Evolutionary conservation across 2,113 vertebrate genomes (phyloP), one percentile per base, ranked within the genome.

Genomic region (Anguilla japonica): DNA sequence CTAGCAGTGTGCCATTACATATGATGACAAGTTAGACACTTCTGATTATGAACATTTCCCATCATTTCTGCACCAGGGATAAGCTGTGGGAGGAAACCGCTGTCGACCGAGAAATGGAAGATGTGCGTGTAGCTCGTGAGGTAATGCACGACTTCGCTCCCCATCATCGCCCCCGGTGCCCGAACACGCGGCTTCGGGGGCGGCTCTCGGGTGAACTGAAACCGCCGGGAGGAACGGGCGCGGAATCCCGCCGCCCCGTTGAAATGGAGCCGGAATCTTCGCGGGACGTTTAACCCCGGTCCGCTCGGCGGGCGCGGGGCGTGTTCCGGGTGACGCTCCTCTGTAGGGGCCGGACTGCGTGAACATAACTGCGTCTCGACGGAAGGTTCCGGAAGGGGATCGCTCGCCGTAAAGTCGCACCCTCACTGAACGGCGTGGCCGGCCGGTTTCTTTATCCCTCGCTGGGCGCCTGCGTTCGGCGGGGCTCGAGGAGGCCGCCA

Each of bases 351-450:
- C 3, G 34, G 63, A 26, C 67, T 50, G 14, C 53, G 26, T 79
- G 83, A 88, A 79, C 81, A 85, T 90, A 88, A 91, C 82, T 89
- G 82, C 11, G 88, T 92, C 93, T 92, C 91, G 29, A n/a, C 41
- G 43, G 60, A 71, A 78, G 71, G 67, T 85, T 79, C 46, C 26
- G 6, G 67, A 75, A 75, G 67, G 34, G 16, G 29, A 26, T 22
- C 41, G 39, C 83, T 71, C 88, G 82, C 89, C 87, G 86, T 22
- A 85, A 81, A 86, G 56, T 71, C 85, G 8, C 67, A 22, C 40
- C 81, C 57, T 53, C 22, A 1, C 86, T 40, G 22, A 46, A 60
- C 29, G n/a, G 41, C 86, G 67, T 3, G 7, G 43, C 43, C 83
- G 81, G 85, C 63, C 20, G 60, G 86, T 83, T 56, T 85, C 88